These are phyloP conservation scores for Pimpla rufipes DNA, from an alignment of 2,888 invertebrate genomes.

Conservation along the genomic window DNA sequence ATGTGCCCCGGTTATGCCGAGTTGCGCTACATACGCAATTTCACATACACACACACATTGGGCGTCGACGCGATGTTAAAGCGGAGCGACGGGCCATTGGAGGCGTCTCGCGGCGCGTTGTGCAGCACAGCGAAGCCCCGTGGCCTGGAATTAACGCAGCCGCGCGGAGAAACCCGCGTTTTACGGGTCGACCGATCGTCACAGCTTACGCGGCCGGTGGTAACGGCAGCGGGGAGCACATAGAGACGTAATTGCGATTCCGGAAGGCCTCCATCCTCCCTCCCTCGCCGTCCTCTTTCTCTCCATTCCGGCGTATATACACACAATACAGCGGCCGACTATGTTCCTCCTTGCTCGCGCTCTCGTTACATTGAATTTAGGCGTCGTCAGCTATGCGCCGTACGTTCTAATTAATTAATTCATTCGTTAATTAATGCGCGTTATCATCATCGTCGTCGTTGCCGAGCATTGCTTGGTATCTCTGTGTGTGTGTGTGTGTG, in stretches of 20 bases:
- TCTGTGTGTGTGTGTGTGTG: conserved; percentile 49
- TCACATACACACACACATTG: conserved; percentile 11
- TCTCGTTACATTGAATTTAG: conserved; percentile 52
- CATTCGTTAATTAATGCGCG: conserved; percentile 56
- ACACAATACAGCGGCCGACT: conserved; percentile 17
- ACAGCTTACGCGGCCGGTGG: conserved; percentile 29
- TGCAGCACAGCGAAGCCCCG: conserved; percentile 39
- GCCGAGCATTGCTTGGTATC: conserved; percentile 41
- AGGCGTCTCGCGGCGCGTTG: neutral
- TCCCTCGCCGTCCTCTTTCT: neutral
- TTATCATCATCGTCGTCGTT: conserved; percentile 61
- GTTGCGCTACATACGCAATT: conserved; percentile 3
- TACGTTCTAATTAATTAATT: conserved; percentile 57
- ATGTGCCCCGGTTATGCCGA: neutral
- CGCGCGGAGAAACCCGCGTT: conserved; percentile 14
- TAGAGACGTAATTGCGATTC: conserved; percentile 26
- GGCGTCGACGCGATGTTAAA: conserved; percentile 11
- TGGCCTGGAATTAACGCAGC: conserved; percentile 32
- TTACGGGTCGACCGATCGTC: conserved; percentile 48
- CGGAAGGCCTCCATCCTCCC: neutral
- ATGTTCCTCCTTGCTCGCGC: conserved; percentile 33
- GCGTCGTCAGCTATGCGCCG: conserved; percentile 40
- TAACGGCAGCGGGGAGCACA: conserved; percentile 21
- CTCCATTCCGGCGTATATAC: neutral
- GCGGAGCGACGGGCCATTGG: conserved; percentile 24